These are phyloP conservation scores for Diarsia rubi DNA, from an alignment of 2,888 invertebrate genomes.

Conservation along the genomic window DNA sequence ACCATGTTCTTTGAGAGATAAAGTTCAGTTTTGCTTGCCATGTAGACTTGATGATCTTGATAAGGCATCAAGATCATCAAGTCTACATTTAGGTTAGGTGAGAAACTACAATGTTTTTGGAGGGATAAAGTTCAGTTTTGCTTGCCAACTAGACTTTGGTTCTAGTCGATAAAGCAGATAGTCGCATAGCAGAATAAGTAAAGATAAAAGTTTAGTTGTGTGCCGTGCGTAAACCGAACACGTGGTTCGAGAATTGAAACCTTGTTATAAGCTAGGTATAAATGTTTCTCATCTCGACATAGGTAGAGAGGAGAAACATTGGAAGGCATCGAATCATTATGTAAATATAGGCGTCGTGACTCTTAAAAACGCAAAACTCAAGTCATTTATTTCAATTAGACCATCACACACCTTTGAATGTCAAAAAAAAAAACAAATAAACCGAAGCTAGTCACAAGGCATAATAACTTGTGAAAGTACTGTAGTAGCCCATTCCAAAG, in stretches of 20 bases:
- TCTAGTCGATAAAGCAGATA: neutral
- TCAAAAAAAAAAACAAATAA: too few species aligned
- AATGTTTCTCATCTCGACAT: too few species aligned
- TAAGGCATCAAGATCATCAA: too few species aligned
- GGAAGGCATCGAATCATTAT: neutral
- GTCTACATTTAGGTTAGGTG: too few species aligned
- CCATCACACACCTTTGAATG: too few species aligned
- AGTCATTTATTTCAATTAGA: too few species aligned
- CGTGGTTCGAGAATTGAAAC: neutral
- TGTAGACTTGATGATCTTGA: neutral
- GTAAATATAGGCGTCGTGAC: neutral
- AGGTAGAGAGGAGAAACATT: neutral
- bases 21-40: neutral
- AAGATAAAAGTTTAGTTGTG: neutral
- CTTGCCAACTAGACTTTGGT: neutral
- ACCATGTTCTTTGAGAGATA: neutral
- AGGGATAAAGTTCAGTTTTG: neutral
- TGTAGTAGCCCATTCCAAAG: too few species aligned
- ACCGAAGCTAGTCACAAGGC: too few species aligned
- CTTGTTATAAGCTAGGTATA: too few species aligned
- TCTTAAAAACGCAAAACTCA: too few species aligned
- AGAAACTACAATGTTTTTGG: slow-evolving; percentile 31
- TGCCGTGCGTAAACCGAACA: neutral
- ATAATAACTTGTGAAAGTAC: too few species aligned
- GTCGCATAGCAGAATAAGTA: neutral